phyloP scores from a whole-genome alignment of 2,888 invertebrate genomes.

The Cephus rjabovi region DNA sequence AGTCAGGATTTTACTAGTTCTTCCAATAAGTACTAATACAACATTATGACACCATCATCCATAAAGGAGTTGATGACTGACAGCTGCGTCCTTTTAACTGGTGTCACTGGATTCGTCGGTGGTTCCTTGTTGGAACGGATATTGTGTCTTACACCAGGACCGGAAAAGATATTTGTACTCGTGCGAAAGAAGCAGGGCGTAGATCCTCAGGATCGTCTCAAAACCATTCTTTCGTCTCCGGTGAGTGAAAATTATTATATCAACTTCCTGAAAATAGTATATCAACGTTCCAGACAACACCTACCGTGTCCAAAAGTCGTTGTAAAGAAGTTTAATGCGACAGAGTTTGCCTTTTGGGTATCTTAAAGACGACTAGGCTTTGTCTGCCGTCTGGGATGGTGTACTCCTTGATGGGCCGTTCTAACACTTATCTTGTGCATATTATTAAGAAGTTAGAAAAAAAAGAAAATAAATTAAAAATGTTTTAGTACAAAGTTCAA shows the following conservation, averaged over 20 bases:
- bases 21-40: background rate
- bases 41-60: slow-evolving; percentile 17
- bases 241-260: slow-evolving; percentile 27
- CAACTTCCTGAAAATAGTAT: no score
- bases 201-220: slow-evolving; percentile 33
- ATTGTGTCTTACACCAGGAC: slow-evolving; percentile 37
- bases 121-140: slow-evolving; percentile 41
- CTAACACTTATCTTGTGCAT: no score
- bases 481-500: background rate
- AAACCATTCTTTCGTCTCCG: slow-evolving; percentile 35
- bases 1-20: background rate
- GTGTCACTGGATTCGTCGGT: slow-evolving; percentile 46
- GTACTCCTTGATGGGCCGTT: no score
- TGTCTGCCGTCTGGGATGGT: no score
- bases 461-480: background rate
- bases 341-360: no score
- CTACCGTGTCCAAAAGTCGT: no score
- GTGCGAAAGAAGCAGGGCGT: slow-evolving; percentile 34
- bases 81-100: slow-evolving; percentile 36
- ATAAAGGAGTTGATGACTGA: slow-evolving; percentile 24
- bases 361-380: no score
- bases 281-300: background rate
- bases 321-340: no score
- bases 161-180: slow-evolving; percentile 36
- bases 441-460: no score